Conservation (phyloP, 1,140 invertebrate genomes). For the Leptinotarsa undecemlineata region DNA sequence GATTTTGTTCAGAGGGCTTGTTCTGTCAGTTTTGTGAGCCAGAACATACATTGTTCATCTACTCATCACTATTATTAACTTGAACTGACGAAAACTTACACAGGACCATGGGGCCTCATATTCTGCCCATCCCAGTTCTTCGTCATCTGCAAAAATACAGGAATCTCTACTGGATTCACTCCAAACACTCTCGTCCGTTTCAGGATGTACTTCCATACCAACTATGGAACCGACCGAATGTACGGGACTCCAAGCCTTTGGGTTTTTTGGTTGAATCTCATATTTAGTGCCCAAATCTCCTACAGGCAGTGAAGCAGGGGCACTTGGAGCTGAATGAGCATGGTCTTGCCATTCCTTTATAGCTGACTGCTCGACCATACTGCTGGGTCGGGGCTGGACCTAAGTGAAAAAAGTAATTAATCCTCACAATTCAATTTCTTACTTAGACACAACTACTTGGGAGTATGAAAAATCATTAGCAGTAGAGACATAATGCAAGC, state of each 20-base stretch:
- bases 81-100: constrained; percentile 52
- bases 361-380: constrained; percentile 56
- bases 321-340: constrained; percentile 63
- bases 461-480: no score
- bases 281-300: constrained; percentile 55
- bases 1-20: no score
- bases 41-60: no score
- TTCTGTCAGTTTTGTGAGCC: no score
- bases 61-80: no score
- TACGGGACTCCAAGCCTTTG: constrained; percentile 80
- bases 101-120: constrained; percentile 77
- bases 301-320: constrained; percentile 51
- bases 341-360: constrained; percentile 64
- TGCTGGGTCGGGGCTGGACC: constrained; percentile 54
- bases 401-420: background rate
- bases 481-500: no score
- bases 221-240: constrained; percentile 78
- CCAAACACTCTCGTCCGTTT: constrained; percentile 77
- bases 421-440: no score
- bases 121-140: constrained; percentile 73
- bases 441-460: no score
- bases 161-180: constrained; percentile 72
- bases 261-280: constrained; percentile 64
- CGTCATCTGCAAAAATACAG: constrained; percentile 76
- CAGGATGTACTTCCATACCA: constrained; percentile 78